A percentile compares a stretch with the other conserved stretches of the same genome.
Conservation (phyloP, 2,888 invertebrate species). For the Diploptera punctata region DNA sequence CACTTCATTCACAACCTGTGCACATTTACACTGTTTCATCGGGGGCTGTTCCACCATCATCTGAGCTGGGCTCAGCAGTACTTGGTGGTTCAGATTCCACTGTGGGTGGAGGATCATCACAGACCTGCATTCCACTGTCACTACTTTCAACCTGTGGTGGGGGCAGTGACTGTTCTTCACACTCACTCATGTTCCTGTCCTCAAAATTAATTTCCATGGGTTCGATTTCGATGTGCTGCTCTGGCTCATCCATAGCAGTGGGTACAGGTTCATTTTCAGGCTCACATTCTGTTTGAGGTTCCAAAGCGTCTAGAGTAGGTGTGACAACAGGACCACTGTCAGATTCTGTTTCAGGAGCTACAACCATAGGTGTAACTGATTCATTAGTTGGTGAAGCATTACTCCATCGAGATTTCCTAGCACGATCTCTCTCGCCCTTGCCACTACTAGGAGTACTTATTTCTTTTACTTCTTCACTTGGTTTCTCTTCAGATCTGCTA, state of each 20-base stretch:
- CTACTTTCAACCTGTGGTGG: neutral
- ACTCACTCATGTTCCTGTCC: neutral
- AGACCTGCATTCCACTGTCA: conserved; percentile 6
- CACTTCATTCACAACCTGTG: conserved; percentile 40
- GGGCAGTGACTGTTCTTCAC: neutral
- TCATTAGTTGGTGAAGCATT: conserved; percentile 43
- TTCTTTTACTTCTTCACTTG: conserved; percentile 51
- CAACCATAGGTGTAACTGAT: neutral
- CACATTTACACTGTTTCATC: conserved; percentile 10
- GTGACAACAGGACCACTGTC: neutral
- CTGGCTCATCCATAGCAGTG: neutral
- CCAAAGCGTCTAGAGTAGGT: neutral
- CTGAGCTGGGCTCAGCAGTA: conserved; percentile 20
- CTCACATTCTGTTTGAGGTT: no score
- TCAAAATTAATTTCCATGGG: conserved; percentile 40
- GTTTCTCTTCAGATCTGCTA: conserved; percentile 33
- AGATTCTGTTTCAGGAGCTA: neutral
- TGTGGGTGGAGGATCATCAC: neutral
- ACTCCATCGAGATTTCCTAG: conserved; percentile 49
- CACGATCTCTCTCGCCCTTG: conserved; percentile 46
- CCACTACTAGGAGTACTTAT: conserved; percentile 34
- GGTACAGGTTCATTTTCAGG: neutral
- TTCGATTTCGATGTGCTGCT: no score
- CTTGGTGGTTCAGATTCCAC: conserved; percentile 17
- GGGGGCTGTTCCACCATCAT: conserved; percentile 11